phyloP scores from a whole-genome alignment of 2,888 invertebrate genomes.

The Megaustenia siamemsis region DNA sequence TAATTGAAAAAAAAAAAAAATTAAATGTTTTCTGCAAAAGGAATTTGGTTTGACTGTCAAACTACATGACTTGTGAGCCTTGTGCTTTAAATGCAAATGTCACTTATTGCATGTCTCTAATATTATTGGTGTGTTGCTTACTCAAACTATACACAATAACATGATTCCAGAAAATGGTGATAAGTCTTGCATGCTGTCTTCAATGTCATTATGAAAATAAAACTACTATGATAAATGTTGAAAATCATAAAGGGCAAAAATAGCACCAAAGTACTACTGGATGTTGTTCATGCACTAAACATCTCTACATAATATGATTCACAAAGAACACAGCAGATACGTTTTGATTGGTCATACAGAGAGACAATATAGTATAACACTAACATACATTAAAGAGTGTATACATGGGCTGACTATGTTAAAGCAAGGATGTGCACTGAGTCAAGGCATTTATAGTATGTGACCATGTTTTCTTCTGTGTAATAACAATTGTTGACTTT shows the following conservation, averaged over 20 bases:
- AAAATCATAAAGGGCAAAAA: not conserved
- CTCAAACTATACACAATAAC: not conserved
- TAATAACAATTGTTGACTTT: too few species aligned
- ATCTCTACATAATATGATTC: not conserved
- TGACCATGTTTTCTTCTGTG: too few species aligned
- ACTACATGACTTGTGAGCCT: not conserved
- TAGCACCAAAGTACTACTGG: constrained; percentile 34
- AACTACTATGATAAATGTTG: not conserved
- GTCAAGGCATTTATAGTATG: not conserved
- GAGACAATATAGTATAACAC: not conserved
- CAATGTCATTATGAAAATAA: not conserved
- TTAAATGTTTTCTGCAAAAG: not conserved
- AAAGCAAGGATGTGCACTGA: not conserved
- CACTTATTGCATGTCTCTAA: not conserved
- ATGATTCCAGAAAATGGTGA: not conserved
- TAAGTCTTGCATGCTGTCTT: not conserved
- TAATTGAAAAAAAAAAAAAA: not conserved
- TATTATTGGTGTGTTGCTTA: not conserved
- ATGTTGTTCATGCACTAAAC: constrained; percentile 20
- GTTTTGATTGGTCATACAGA: not conserved
- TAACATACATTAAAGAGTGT: not conserved
- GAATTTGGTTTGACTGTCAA: not conserved
- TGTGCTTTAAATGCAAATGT: not conserved
- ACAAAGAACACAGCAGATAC: not conserved
- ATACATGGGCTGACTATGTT: not conserved